Evolutionary conservation across 1,140 invertebrate species (phyloP).

Genomic region (Anastatus disparis): DNA sequence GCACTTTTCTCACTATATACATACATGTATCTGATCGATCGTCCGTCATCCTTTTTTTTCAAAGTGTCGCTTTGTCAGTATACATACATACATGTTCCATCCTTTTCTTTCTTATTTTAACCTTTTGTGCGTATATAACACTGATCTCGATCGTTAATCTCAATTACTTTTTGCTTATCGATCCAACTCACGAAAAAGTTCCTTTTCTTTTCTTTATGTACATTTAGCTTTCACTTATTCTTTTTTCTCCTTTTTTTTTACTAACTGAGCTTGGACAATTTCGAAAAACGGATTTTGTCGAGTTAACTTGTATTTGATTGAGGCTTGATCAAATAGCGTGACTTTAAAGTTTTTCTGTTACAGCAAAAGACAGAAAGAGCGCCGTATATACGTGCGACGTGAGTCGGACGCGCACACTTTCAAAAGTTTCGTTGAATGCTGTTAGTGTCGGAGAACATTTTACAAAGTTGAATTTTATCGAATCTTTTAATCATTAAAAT

Average conservation of each 20-base stretch:
- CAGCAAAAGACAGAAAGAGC: too few species aligned
- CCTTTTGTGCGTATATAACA: constrained; percentile 30
- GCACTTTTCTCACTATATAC: too few species aligned
- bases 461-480: constrained; percentile 3
- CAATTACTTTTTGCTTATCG: constrained; percentile 39
- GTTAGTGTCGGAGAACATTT: neutral
- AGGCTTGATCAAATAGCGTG: constrained; percentile 10
- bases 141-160: constrained; percentile 36
- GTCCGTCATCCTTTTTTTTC: constrained; percentile 7
- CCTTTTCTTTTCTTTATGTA: neutral
- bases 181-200: neutral
- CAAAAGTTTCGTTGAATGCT: neutral
- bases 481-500: constrained; percentile 11
- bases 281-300: neutral
- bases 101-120: neutral
- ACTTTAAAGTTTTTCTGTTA: constrained; percentile 8
- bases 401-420: too few species aligned
- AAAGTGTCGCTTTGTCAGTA: neutral
- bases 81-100: neutral
- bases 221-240: neutral
- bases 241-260: too few species aligned
- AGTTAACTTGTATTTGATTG: constrained; percentile 26
- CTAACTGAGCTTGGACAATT: neutral
- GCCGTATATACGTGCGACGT: too few species aligned
- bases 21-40: constrained; percentile 26